These are phyloP conservation scores for Bactericera cockerelli DNA, from an alignment of 1,140 invertebrate species.

Conservation along the genomic window DNA sequence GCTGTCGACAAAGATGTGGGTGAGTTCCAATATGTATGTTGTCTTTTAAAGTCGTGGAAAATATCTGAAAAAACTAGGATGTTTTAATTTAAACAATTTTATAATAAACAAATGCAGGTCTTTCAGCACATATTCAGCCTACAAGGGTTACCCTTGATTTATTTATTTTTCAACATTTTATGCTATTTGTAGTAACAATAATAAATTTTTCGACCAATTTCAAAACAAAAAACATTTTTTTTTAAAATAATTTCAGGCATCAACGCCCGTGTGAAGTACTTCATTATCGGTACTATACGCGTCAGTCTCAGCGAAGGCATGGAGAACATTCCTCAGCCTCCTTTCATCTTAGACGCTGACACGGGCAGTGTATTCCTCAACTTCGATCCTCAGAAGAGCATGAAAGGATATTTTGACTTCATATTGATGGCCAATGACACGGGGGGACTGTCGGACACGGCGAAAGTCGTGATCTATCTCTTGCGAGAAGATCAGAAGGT, in stretches of 20 bases:
- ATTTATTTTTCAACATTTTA: no score
- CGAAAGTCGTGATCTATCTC: slow-evolving; percentile 77
- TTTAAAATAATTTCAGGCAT: slow-evolving; percentile 33
- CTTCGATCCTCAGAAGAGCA: slow-evolving; percentile 87
- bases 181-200: no score
- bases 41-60: no score
- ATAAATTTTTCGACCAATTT: no score
- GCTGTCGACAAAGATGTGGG: slow-evolving; percentile 24
- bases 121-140: no score
- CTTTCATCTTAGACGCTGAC: slow-evolving; percentile 64
- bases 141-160: no score
- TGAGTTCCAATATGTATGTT: no score
- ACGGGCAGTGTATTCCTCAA: slow-evolving; percentile 75
- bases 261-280: slow-evolving; percentile 64
- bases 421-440: slow-evolving; percentile 73
- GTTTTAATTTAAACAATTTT: no score
- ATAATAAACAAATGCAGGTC: no score
- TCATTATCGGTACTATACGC: slow-evolving; percentile 55
- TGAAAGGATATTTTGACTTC: slow-evolving; percentile 95
- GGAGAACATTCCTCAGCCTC: slow-evolving; percentile 53
- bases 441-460: slow-evolving; percentile 55
- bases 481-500: slow-evolving; percentile 84
- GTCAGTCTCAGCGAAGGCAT: slow-evolving; percentile 73
- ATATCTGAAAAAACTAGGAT: no score
- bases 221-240: no score